Base-by-base conservation (phyloP, 2,113 vertebrate species). In the Scomber scombrus region DNA sequence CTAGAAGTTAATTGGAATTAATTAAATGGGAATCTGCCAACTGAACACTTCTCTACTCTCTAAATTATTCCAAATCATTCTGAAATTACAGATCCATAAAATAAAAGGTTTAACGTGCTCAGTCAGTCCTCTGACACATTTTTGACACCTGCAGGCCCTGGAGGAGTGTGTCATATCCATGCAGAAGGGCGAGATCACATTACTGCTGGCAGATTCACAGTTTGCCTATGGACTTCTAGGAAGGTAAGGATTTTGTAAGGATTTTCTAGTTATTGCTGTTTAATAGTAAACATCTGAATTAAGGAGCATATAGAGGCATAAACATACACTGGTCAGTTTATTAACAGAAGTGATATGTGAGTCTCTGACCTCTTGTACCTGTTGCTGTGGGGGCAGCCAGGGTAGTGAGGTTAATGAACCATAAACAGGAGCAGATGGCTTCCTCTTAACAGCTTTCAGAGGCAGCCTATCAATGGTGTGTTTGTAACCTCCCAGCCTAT, bases 81-180 rank as follows among this genome's bases (percentile, higher is more conserved):
- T 19, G 11, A 65, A 21, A 21, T 45, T 64, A 65, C 46, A n/a
- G 7, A 40, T 40, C 34, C 34, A 40, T 40, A 10, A 40, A 40
- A 40, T 40, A 40, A 40, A 40, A 9, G 7, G 9, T 40, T 40
- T 9, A 40, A 40, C 1, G 4, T 49, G 21, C 13, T 51, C 9
- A 34, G 5, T 55, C 58, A 75, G 13, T 71, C 16, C 18, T 43
- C 45, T 73, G 52, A 71, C 56, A 54, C 72, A 58, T 13, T 71
- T 74, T 73, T 87, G 78, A 73, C 82, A 73, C 82, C 69, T 82
- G 71, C 75, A 96, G 96, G 95, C 95, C 15, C 87, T 97, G 90
- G 96, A 97, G 78, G 91, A 96, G 83, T 95, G 95, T 15, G 94
- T 94, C 58, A 88, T 94, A 13, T 95, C 95, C 85, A 96, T 96